These are phyloP conservation scores for Cheirogaleus major DNA, from an alignment of 2,797 vertebrate species.

Conservation along the genomic window DNA sequence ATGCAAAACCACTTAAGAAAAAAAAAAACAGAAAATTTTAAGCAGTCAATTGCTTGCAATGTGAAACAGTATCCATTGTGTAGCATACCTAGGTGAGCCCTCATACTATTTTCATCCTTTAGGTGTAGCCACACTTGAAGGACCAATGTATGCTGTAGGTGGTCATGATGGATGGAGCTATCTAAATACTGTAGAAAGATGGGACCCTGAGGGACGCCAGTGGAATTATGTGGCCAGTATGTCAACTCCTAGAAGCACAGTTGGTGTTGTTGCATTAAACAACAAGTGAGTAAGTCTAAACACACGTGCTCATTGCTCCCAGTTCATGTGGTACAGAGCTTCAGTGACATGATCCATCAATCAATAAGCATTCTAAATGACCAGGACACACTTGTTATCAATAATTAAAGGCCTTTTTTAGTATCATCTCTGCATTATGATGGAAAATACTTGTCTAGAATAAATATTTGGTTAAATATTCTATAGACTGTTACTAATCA, in stretches of 20 bases:
- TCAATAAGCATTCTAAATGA: not conserved
- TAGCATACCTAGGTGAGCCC: not conserved
- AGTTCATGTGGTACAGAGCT: not conserved
- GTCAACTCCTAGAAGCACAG: slow-evolving; percentile 97
- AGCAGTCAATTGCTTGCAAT: not conserved
- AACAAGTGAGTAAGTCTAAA: slow-evolving; percentile 92
- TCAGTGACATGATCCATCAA: not conserved
- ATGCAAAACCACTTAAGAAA: not conserved
- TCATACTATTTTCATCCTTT: not conserved
- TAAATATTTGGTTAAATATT: not conserved
- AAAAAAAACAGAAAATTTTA: not conserved
- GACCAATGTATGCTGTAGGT: slow-evolving; percentile 98
- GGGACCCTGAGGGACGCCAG: slow-evolving; percentile 97
- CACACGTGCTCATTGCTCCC: not conserved
- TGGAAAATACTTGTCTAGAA: not conserved
- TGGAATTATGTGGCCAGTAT: slow-evolving; percentile 99
- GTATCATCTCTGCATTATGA: not conserved
- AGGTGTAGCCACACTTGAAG: slow-evolving; percentile 97
- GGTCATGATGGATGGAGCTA: slow-evolving; percentile 99
- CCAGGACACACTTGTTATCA: not conserved
- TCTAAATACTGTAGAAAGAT: slow-evolving; percentile 97
- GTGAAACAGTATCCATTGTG: not conserved
- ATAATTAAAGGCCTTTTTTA: not conserved
- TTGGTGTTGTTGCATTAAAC: slow-evolving; percentile 96
- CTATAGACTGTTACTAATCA: not conserved